A percentile compares a stretch with the other conserved stretches of the same genome.
Evolutionary conservation across 2,888 invertebrate genomes (phyloP).

Genomic region (Lydus trimaculatus): DNA sequence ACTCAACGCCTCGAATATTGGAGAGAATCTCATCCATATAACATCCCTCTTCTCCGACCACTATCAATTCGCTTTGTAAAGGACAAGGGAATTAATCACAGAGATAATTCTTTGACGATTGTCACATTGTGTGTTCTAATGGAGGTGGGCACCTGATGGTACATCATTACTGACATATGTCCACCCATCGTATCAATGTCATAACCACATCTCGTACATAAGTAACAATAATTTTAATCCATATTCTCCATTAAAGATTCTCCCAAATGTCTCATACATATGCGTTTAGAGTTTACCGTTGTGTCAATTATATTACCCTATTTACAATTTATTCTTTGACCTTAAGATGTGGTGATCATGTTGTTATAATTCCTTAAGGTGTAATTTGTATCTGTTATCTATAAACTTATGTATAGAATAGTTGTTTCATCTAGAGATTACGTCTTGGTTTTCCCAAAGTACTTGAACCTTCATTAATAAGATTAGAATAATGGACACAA

Average conservation of each 20-base stretch:
- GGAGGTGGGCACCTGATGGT: conserved; percentile 14
- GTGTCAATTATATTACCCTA: conserved; percentile 53
- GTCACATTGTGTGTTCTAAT: conserved; percentile 30
- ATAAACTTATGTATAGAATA: conserved; percentile 51
- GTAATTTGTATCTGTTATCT: conserved; percentile 58
- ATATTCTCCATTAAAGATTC: conserved; percentile 30
- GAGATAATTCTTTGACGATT: conserved; percentile 36
- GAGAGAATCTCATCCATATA: neutral
- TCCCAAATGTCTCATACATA: conserved; percentile 46
- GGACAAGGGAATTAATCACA: conserved; percentile 46
- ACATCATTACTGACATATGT: neutral
- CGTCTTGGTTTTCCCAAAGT: conserved; percentile 35
- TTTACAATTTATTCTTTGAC: conserved; percentile 55
- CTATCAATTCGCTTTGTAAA: conserved; percentile 44
- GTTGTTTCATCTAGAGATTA: conserved; percentile 40
- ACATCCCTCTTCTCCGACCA: conserved; percentile 10
- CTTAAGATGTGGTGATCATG: conserved; percentile 57
- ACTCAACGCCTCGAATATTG: conserved; percentile 1
- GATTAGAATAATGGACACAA: conserved; percentile 26
- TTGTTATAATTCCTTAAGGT: conserved; percentile 57
- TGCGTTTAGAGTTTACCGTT: conserved; percentile 47
- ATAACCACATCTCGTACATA: neutral
- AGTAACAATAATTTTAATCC: neutral
- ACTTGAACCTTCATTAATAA: conserved; percentile 27
- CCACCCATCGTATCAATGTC: neutral